Conservation (phyloP, 2,888 invertebrate genomes). For the Pheosia tremula region DNA sequence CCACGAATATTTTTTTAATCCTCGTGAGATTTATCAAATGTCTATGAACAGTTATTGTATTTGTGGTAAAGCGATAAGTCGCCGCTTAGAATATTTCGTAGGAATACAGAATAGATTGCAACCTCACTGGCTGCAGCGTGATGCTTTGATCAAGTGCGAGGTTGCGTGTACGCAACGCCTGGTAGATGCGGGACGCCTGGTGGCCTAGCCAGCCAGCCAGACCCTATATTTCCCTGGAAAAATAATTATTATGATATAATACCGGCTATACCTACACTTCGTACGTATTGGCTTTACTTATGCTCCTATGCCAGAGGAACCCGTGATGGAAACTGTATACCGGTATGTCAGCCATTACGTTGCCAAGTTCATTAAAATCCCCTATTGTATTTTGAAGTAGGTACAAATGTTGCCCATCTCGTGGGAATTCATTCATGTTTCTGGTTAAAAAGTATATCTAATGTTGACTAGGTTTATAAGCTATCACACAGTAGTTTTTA, state of each 20-base stretch:
- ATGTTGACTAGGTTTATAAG: too few species aligned
- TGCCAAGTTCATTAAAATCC: too few species aligned
- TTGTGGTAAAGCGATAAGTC: background rate
- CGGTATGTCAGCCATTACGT: too few species aligned
- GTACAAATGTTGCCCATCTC: too few species aligned
- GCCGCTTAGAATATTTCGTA: slow-evolving; percentile 9
- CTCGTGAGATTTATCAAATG: background rate
- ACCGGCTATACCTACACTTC: background rate
- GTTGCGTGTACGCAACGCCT: slow-evolving; percentile 14
- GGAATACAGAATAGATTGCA: slow-evolving; percentile 32
- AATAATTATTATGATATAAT: background rate
- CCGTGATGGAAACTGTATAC: too few species aligned
- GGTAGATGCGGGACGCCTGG: slow-evolving; percentile 10
- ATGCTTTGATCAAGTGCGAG: slow-evolving; percentile 16
- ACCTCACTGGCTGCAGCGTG: slow-evolving; percentile 27
- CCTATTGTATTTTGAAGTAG: too few species aligned
- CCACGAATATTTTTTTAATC: background rate
- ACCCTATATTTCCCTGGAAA: slow-evolving; percentile 52
- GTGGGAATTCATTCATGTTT: too few species aligned
- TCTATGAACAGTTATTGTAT: background rate
- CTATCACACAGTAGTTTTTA: too few species aligned
- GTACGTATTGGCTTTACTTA: background rate
- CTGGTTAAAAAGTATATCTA: too few species aligned
- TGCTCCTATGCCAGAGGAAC: too few species aligned
- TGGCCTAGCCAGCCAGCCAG: slow-evolving; percentile 17